Evolutionary conservation across 2,888 invertebrate species (phyloP), one percentile per base, ranked within the genome.

Genomic region (Cremastinae sp.): DNA sequence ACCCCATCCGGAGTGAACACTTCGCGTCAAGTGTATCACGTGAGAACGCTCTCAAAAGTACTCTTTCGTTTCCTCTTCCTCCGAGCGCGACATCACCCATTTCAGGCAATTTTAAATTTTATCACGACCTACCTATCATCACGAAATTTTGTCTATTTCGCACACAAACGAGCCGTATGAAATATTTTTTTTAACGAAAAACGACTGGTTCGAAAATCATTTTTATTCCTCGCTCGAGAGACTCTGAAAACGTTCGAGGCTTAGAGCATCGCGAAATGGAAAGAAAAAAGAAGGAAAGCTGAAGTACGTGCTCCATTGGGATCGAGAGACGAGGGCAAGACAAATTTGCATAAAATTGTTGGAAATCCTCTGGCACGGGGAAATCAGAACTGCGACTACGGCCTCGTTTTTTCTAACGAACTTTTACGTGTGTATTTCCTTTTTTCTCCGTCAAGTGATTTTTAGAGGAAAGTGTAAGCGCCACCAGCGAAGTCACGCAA

Each of bases 331-430:
- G 43, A 22, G 35, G n/a, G 8, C 12, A 5, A 20, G 43, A 7
- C n/a, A 12, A 39, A 47, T 45, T 37, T 47, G 35, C 28, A n/a
- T 5, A 18, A 2, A 37, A 47, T 43, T 28, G 55, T 16, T 62
- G 18, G 22, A 28, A 62, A 16, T 12, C 16, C 28, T 9, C 28
- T 35, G 35, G n/a, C n/a, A n/a, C n/a, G n/a, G n/a, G n/a, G n/a
- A n/a, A n/a, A 35, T 8, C 35, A 14, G 28, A 28, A 28, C 5
- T 2, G 28, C 28, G 5, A 2, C 28, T 5, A 28, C 28, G 28
- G 28, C 12, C 5, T 53, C 28, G 4, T 18, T 35, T 49, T 49
- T 62, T 64, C 53, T 39, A 65, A 69, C 53, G 64, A 75, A 58
- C 53, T 14, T 28, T 75, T 20, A 45, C 39, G n/a, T 22, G 10